A percentile compares a stretch with the other conserved stretches of the same genome.
These are phyloP conservation scores for Xestia ashworthii DNA, from an alignment of 2,888 invertebrate species.

Conservation along the genomic window DNA sequence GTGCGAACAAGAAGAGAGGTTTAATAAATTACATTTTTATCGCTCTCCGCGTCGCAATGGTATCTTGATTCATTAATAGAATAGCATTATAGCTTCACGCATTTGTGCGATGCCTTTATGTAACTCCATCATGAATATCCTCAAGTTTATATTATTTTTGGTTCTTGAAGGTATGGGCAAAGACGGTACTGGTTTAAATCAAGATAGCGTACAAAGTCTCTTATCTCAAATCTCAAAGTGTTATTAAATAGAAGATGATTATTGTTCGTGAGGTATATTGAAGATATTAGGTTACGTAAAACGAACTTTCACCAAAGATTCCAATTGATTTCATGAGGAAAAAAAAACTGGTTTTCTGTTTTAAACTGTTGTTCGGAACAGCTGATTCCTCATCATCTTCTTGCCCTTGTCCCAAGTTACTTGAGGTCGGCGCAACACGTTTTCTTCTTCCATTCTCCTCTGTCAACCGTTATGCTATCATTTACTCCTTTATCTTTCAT, in stretches of 20 bases:
- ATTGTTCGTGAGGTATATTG: neutral
- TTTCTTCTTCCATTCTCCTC: no score
- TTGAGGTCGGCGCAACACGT: no score
- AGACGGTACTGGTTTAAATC: neutral
- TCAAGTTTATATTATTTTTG: neutral
- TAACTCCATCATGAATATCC: constrained; percentile 5
- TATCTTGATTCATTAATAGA: constrained; percentile 43
- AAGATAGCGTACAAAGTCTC: neutral
- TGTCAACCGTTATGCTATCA: no score
- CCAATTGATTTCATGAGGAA: neutral
- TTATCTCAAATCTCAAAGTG: neutral
- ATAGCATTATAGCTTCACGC: constrained; percentile 22
- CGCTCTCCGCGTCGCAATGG: constrained; percentile 21
- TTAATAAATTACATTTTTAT: constrained; percentile 43
- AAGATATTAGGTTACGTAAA: neutral
- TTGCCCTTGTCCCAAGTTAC: no score
- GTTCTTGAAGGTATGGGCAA: neutral
- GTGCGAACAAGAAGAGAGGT: constrained; percentile 10
- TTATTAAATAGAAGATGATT: neutral
- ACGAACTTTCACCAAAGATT: neutral
- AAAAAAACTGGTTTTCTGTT: neutral
- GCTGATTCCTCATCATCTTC: no score
- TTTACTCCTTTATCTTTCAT: no score
- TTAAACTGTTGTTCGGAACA: neutral
- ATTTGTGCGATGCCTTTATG: neutral